Evolutionary conservation across 2,888 invertebrate species (phyloP).

Genomic region (Rambutsinella grinnellia): DNA sequence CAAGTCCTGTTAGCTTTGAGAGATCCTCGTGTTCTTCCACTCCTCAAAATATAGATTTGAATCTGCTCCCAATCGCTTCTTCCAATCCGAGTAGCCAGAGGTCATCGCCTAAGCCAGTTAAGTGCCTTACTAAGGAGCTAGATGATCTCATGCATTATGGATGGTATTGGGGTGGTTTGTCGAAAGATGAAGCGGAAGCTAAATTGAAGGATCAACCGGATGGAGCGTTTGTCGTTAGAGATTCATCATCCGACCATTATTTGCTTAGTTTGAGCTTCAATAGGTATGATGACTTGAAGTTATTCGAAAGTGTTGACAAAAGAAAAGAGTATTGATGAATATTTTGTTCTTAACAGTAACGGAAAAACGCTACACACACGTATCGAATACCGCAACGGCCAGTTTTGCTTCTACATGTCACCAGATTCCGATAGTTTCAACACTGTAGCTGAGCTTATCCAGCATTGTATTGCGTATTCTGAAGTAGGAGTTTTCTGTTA

Average conservation of each 20-base stretch:
- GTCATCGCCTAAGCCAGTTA: conserved; percentile 27
- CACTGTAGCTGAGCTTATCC: conserved; percentile 80
- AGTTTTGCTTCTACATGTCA: conserved; percentile 72
- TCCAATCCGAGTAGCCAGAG: too few relatives aligned
- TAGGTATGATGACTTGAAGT: conserved; percentile 68
- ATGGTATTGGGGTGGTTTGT: conserved; percentile 87
- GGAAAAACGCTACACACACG: conserved; percentile 81
- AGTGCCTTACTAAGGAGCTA: conserved; percentile 70
- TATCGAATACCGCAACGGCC: conserved; percentile 79
- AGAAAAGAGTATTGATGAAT: background rate
- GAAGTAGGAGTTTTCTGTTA: conserved; percentile 81
- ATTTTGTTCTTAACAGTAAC: conserved; percentile 66
- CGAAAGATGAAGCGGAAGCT: conserved; percentile 79
- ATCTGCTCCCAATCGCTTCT: conserved; percentile 1
- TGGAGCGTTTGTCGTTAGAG: conserved; percentile 84
- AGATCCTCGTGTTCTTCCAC: too few relatives aligned
- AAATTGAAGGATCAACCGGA: conserved; percentile 79
- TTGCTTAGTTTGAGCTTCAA: conserved; percentile 83
- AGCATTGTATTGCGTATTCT: conserved; percentile 80
- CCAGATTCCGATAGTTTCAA: conserved; percentile 73
- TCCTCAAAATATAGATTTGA: background rate
- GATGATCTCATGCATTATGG: conserved; percentile 71
- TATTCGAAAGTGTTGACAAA: background rate
- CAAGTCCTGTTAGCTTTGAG: background rate
- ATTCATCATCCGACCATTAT: conserved; percentile 80